Evolutionary conservation across 2,888 invertebrate genomes (phyloP).

Genomic region (Caenorhabditis zanzibari): DNA sequence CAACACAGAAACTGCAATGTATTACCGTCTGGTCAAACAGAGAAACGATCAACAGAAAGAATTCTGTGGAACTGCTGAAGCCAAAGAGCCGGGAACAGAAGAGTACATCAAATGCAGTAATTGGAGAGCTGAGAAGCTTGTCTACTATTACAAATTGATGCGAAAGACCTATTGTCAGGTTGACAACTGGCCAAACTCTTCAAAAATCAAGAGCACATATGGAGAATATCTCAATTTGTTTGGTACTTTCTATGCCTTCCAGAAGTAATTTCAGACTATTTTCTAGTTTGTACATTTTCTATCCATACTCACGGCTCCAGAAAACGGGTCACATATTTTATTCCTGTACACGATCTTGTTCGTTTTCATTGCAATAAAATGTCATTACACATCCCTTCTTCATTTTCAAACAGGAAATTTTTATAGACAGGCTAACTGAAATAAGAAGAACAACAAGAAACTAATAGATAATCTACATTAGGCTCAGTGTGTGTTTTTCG

Average conservation of each 20-base stretch:
- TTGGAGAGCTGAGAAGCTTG: constrained; percentile 79
- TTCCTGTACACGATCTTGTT: constrained; percentile 44
- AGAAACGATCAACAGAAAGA: constrained; percentile 69
- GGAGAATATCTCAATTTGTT: constrained; percentile 75
- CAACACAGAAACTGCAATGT: constrained; percentile 49
- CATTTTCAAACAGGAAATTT: not conserved
- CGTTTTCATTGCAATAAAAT: constrained; percentile 23
- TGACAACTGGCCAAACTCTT: constrained; percentile 77
- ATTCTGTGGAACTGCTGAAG: constrained; percentile 52
- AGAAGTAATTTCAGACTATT: constrained; percentile 54
- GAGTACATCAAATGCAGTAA: constrained; percentile 67
- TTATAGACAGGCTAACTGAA: not conserved
- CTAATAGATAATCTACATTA: not conserved
- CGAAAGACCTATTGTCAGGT: constrained; percentile 77
- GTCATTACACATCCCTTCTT: not conserved
- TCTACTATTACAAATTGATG: constrained; percentile 81
- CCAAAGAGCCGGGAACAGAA: constrained; percentile 23
- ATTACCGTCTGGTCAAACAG: constrained; percentile 52
- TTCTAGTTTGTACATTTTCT: not conserved
- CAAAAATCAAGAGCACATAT: constrained; percentile 74
- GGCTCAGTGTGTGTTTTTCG: not conserved
- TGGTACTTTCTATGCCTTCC: constrained; percentile 79
- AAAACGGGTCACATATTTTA: constrained; percentile 40
- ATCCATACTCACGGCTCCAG: not conserved
- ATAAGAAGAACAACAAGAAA: not conserved